Conservation (phyloP, 2,888 invertebrate species). For the Epistrophe eligans region DNA sequence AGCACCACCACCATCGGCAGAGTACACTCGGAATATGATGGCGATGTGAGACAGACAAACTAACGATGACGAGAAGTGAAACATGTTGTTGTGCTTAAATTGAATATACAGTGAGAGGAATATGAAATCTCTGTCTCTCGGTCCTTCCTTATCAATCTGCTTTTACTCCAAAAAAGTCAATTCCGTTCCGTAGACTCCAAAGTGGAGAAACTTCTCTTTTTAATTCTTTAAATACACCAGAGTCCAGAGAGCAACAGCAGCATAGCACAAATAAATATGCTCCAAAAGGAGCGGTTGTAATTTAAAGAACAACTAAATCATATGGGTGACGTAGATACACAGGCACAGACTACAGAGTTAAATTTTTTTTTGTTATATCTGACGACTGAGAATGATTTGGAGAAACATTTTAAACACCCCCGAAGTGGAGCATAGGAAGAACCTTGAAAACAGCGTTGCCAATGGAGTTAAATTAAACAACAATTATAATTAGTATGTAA, state of each 20-base stretch:
- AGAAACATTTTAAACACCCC: constrained; percentile 3
- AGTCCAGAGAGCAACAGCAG: constrained; percentile 33
- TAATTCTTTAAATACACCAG: constrained; percentile 44
- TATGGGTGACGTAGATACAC: constrained; percentile 36
- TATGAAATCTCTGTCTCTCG: constrained; percentile 30
- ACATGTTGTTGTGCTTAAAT: constrained; percentile 44
- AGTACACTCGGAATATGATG: constrained; percentile 62
- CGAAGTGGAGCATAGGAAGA: constrained; percentile 27
- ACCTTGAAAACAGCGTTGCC: constrained; percentile 59
- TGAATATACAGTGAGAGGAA: constrained; percentile 44
- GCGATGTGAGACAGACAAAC: constrained; percentile 35
- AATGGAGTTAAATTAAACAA: background rate
- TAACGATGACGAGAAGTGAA: constrained; percentile 48
- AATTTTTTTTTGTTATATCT: constrained; percentile 1
- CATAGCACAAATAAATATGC: background rate
- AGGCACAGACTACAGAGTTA: background rate
- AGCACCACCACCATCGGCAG: constrained; percentile 62
- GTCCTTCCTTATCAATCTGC: constrained; percentile 44
- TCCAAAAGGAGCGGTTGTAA: constrained; percentile 12
- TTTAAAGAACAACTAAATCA: constrained; percentile 19
- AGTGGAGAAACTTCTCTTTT: constrained; percentile 39
- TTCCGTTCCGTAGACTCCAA: constrained; percentile 10
- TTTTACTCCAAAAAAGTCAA: background rate
- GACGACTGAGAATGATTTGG: background rate
- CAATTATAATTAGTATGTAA: too few relatives aligned